Evolutionary conservation across 92 coral and sea anemone species (phyloP).

Genomic region (Nematostella vectensis): DNA sequence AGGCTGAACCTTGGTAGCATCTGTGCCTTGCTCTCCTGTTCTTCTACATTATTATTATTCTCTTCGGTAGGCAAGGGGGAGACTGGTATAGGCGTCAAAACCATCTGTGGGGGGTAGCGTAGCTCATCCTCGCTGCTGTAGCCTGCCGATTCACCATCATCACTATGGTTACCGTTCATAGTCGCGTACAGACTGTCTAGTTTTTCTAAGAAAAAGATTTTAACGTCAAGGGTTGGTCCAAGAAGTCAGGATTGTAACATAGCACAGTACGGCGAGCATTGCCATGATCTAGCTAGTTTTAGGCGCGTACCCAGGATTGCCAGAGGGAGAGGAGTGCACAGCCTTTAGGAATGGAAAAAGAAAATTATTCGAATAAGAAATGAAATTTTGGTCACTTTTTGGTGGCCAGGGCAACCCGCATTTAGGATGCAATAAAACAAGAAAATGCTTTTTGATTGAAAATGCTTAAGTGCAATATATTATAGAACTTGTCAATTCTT

Average conservation of each 20-base stretch:
- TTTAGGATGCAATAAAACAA: no score
- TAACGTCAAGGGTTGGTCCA: not conserved
- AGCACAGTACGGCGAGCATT: not conserved
- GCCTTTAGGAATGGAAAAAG: no score
- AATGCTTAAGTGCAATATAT: no score
- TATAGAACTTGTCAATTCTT: no score
- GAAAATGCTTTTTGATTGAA: no score
- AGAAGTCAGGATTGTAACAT: not conserved
- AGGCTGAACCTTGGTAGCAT: conserved; percentile 71
- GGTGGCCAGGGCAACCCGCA: no score
- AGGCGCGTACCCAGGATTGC: no score
- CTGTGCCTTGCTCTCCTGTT: conserved; percentile 16
- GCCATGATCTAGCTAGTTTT: no score
- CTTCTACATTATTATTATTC: conserved; percentile 11
- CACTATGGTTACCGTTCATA: conserved; percentile 50
- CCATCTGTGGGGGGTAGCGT: conserved; percentile 95
- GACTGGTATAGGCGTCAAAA: conserved; percentile 69
- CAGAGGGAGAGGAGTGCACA: no score
- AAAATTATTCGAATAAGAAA: no score
- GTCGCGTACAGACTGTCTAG: conserved; percentile 12
- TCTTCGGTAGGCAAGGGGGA: conserved; percentile 76
- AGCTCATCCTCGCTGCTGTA: conserved; percentile 78
- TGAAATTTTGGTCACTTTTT: no score
- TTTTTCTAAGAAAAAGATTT: not conserved
- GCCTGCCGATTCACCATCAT: conserved; percentile 35